Percentiles rank a stretch among this genome's conserved stretches.
These are phyloP conservation scores for Bombus soroeensis DNA, from an alignment of 1,140 invertebrate genomes.

Conservation along the genomic window DNA sequence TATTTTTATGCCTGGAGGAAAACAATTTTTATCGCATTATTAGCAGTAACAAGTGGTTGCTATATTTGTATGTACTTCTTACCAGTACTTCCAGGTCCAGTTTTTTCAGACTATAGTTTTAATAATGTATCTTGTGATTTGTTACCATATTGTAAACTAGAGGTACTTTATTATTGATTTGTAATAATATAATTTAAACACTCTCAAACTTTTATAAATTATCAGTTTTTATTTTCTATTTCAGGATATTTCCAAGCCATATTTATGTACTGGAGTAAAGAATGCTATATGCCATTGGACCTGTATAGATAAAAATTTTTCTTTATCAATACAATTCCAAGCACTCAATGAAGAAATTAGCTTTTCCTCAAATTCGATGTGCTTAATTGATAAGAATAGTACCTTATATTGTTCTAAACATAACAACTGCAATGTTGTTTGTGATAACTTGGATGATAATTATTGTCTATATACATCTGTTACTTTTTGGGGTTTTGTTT, in stretches of 20 bases:
- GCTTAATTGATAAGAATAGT: conserved; percentile 55
- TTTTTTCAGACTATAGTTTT: conserved; percentile 67
- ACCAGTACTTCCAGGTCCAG: conserved; percentile 80
- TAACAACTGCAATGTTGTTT: conserved; percentile 59
- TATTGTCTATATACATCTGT: conserved; percentile 82
- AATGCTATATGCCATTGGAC: conserved; percentile 66
- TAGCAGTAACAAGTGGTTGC: conserved; percentile 85
- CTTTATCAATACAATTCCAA: conserved; percentile 56
- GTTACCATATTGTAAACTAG: conserved; percentile 68
- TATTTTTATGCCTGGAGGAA: conserved; percentile 86
- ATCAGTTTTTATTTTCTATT: neutral
- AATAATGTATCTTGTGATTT: conserved; percentile 66
- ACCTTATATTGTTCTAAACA: conserved; percentile 36
- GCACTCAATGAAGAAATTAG: conserved; percentile 19
- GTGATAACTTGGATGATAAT: conserved; percentile 61
- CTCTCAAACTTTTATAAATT: neutral
- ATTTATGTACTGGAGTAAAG: conserved; percentile 39
- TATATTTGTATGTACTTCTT: conserved; percentile 87
- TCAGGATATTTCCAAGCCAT: conserved; percentile 34
- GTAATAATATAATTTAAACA: neutral
- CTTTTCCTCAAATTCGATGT: conserved; percentile 69
- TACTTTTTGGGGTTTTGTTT: conserved; percentile 89
- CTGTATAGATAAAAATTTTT: conserved; percentile 64
- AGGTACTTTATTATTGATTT: conserved; percentile 45
- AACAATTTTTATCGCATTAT: conserved; percentile 86